These are phyloP conservation scores for Calidris pugnax DNA, from an alignment of 2,113 vertebrate genomes.

Conservation along the genomic window DNA sequence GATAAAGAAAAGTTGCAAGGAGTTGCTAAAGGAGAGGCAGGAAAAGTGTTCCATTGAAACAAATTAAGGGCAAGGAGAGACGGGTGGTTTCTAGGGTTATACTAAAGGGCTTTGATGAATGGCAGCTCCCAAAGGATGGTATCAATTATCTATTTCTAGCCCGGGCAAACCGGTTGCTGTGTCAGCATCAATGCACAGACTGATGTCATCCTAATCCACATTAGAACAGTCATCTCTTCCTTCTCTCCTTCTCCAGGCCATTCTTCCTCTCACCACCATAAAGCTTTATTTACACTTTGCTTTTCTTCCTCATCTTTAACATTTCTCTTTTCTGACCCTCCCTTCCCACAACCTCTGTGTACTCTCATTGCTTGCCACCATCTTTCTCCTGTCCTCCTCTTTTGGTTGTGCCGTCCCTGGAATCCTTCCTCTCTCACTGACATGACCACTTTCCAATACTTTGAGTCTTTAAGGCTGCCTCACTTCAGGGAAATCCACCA, in stretches of 20 bases:
- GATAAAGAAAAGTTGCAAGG: not conserved
- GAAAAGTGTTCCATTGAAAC: constrained; percentile 3
- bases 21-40: not conserved
- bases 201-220: constrained; percentile 9
- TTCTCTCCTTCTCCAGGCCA: not conserved
- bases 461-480: not conserved
- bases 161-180: constrained; percentile 3
- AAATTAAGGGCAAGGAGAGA: not conserved
- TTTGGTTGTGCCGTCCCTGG: not conserved
- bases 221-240: not conserved
- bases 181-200: constrained; percentile 3
- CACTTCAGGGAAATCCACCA: not conserved
- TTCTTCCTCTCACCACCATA: not conserved
- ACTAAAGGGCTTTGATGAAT: not conserved
- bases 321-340: not conserved
- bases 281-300: not conserved
- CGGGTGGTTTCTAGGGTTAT: not conserved
- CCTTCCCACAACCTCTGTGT: not conserved
- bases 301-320: not conserved
- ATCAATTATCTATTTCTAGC: constrained; percentile 24
- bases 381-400: not conserved
- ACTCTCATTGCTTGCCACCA: not conserved
- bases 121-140: not conserved
- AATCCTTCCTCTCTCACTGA: not conserved
- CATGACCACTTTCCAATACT: not conserved